phyloP scores from a whole-genome alignment of 2,113 vertebrate species.

The Alethe diademata region DNA sequence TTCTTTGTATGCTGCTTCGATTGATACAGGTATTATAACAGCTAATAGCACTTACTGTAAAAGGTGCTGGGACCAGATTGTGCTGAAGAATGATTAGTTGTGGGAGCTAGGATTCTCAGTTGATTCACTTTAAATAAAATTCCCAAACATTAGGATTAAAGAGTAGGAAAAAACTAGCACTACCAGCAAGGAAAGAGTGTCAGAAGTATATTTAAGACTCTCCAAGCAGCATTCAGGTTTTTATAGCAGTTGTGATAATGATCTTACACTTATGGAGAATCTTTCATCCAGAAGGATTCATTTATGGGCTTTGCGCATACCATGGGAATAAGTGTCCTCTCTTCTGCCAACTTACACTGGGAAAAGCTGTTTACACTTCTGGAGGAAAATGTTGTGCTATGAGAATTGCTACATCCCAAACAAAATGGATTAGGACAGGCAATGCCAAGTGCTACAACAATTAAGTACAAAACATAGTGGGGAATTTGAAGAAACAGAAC shows the following conservation, averaged over 20 bases:
- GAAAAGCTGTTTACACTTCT: constrained; percentile 30
- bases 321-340: background rate
- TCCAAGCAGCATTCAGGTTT: background rate
- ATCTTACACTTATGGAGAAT: background rate
- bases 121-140: background rate
- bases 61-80: background rate
- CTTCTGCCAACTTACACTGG: background rate
- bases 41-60: background rate
- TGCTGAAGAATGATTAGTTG: background rate
- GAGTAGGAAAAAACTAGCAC: background rate
- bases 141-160: background rate
- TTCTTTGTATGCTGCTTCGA: background rate
- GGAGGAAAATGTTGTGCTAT: background rate
- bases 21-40: background rate
- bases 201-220: constrained; percentile 7
- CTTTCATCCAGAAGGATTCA: constrained; percentile 16
- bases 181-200: background rate
- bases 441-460: background rate
- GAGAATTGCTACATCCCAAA: background rate
- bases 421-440: background rate
- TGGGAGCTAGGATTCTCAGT: background rate
- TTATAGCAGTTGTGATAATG: background rate
- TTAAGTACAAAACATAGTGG: background rate
- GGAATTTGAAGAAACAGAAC: background rate
- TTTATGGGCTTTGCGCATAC: background rate